A percentile compares a stretch with the other conserved stretches of the same genome.
These are phyloP conservation scores for Strigamia crassipes DNA, from an alignment of 2,888 invertebrate species.

Conservation along the genomic window DNA sequence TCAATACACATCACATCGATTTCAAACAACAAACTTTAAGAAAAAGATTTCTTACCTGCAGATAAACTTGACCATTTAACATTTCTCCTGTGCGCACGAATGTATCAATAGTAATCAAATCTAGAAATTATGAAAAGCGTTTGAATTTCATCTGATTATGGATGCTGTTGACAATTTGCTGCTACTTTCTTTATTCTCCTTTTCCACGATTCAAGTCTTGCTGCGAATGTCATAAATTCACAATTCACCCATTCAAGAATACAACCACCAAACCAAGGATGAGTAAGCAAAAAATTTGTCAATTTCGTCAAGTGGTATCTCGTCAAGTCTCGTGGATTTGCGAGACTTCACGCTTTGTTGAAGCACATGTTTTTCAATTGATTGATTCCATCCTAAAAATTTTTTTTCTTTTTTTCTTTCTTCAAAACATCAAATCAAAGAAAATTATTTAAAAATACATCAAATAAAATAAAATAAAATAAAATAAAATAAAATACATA, in stretches of 20 bases:
- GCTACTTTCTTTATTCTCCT: not conserved
- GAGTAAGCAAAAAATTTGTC: conserved; percentile 35
- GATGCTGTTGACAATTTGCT: too few relatives aligned
- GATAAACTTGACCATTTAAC: too few relatives aligned
- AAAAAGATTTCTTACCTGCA: too few relatives aligned
- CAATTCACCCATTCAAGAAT: conserved; percentile 13
- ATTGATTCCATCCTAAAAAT: not conserved
- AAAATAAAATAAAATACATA: too few relatives aligned
- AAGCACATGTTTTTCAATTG: not conserved
- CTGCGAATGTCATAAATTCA: conserved; percentile 19
- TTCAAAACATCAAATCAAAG: not conserved
- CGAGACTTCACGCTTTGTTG: conserved; percentile 40
- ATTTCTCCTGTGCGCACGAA: too few relatives aligned
- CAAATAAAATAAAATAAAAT: too few relatives aligned
- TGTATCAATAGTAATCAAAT: too few relatives aligned
- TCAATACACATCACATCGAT: too few relatives aligned
- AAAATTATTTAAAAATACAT: not conserved
- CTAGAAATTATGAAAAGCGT: too few relatives aligned
- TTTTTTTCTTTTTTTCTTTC: not conserved
- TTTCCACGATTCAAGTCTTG: not conserved
- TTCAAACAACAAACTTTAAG: too few relatives aligned
- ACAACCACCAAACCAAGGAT: not conserved
- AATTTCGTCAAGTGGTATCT: conserved; percentile 26
- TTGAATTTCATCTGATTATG: too few relatives aligned
- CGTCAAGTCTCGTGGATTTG: conserved; percentile 39